Evolutionary conservation across 2,113 vertebrate species (phyloP), one percentile per base, ranked within the genome.

Genomic region (Grallaria varia): DNA sequence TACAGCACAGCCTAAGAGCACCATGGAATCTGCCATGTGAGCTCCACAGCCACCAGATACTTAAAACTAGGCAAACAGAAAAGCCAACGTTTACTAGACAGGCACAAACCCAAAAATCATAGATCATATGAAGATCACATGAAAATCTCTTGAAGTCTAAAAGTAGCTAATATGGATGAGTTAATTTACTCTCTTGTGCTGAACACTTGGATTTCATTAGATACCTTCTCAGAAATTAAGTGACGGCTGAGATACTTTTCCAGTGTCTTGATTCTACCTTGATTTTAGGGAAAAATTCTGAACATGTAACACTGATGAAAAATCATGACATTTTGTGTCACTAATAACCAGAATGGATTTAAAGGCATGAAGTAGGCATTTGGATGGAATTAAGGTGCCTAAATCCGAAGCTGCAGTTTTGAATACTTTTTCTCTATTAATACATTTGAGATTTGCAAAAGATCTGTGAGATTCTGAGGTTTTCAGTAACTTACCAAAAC

Each of bases 21-120:
- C n/a, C 30, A 24, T 0, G 0, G 64, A 42, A 30, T 67, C 52
- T 23, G 25, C 20, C 4, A 1, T 0, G 6, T 33, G 76, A 63
- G 31, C 52, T 79, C 30, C 53, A 24, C 6, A 15, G 7, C 10
- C 37, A 58, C 21, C 7, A 8, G 18, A 17, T 33, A 30, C 23
- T 67, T 24, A 8, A 14, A 30, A 49, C 14, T 21, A 2, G 3
- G 6, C 13, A 27, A 55, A 18, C 14, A 72, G 44, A 28, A 84
- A 80, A 56, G 45, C 6, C 13, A 9, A 55, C 44, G 8, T 19
- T 44, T 50, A 12, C 39, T 22, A n/a, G 45, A 33, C 49, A 35
- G 15, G 8, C 39, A 45, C 35, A 73, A 50, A 42, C 30, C 56
- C 7, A 75, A 47, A 67, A 62, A n/a, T 18, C n/a, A 14, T 1